These are phyloP conservation scores for Silurus aristotelis DNA, from an alignment of 2,797 vertebrate genomes.

Conservation along the genomic window DNA sequence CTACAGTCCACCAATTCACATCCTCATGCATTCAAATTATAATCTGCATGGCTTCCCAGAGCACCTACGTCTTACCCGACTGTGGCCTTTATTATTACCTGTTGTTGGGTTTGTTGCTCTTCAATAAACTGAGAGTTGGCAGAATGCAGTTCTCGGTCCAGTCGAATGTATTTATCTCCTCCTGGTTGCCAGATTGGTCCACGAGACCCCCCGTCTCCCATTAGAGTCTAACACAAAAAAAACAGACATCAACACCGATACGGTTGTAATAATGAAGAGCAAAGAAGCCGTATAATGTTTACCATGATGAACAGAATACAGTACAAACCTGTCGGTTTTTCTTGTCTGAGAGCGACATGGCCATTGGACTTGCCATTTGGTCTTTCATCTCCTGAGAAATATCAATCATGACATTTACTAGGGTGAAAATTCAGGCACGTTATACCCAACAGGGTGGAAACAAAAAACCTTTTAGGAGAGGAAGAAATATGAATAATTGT, in stretches of 20 bases:
- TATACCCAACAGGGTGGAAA: not conserved
- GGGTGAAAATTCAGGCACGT: not conserved
- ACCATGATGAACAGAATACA: not conserved
- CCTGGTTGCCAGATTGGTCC: constrained; percentile 79
- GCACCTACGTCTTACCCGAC: not conserved
- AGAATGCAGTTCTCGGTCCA: constrained; percentile 84
- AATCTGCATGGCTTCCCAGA: not conserved
- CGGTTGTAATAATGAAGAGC: not conserved
- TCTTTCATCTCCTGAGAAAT: constrained; percentile 92
- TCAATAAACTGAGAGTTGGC: constrained; percentile 93
- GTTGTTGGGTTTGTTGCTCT: constrained; percentile 92
- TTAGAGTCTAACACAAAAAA: constrained; percentile 71
- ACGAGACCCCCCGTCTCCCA: constrained; percentile 79
- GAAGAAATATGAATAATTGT: not conserved
- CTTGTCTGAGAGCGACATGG: constrained; percentile 79
- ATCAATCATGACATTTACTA: not conserved
- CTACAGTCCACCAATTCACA: not conserved
- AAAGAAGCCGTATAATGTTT: not conserved
- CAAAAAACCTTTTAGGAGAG: not conserved
- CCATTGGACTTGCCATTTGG: constrained; percentile 86
- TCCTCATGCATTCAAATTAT: not conserved
- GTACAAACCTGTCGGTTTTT: constrained; percentile 85
- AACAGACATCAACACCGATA: not conserved
- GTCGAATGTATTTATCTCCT: constrained; percentile 79
- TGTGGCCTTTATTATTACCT: constrained; percentile 75